phyloP scores from a whole-genome alignment of 2,797 vertebrate species.

The Psittacula derbiana region DNA sequence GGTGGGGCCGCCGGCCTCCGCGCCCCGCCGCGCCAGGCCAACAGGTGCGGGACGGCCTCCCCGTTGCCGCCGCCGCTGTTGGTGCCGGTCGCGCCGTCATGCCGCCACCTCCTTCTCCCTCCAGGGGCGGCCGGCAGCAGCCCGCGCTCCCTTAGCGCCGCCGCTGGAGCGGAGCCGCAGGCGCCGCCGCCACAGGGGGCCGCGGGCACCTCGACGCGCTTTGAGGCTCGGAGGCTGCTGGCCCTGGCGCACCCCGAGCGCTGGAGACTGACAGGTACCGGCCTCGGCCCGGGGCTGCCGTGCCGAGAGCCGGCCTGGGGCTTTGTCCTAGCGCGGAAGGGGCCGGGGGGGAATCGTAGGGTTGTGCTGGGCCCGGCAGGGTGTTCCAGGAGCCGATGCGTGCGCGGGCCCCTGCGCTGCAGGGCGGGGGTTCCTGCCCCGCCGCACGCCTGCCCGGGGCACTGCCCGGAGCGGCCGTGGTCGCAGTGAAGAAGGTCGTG shows the following conservation, averaged over 20 bases:
- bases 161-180: neutral
- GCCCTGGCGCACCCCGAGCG: slow-evolving; percentile 84
- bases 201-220: neutral
- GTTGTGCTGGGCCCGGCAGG: neutral
- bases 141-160: neutral
- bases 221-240: slow-evolving; percentile 81
- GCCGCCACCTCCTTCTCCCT: neutral
- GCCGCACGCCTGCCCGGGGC: neutral
- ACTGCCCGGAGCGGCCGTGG: neutral
- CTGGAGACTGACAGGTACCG: slow-evolving; percentile 85
- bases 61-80: neutral
- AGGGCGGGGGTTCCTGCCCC: no score
- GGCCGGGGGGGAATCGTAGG: neutral
- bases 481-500: neutral
- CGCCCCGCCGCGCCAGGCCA: neutral
- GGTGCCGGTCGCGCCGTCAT: neutral
- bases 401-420: neutral
- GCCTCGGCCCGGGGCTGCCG: neutral
- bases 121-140: neutral
- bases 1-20: neutral
- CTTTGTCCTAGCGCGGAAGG: neutral
- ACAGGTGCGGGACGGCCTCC: neutral
- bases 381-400: neutral
- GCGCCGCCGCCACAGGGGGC: neutral
- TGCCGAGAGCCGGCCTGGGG: neutral